Evolutionary conservation across 2,113 vertebrate genomes (phyloP).

Genomic region (Pogonocichla stellata): DNA sequence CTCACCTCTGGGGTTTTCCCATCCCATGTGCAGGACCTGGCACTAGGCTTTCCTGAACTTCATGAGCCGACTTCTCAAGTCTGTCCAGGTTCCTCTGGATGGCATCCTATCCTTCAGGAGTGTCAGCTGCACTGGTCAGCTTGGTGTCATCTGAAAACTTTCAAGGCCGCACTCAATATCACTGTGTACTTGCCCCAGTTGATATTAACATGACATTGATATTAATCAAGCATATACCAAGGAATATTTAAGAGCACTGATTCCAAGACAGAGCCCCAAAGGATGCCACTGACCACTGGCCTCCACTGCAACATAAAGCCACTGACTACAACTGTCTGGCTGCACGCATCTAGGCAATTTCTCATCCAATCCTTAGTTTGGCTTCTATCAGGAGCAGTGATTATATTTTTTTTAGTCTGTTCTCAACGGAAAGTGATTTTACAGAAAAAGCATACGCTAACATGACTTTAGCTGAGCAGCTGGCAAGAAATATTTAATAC

Average conservation of each 20-base stretch:
- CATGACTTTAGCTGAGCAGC: background rate
- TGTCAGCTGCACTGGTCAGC: background rate
- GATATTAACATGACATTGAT: background rate
- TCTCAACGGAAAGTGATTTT: background rate
- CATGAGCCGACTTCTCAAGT: background rate
- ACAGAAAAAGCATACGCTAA: background rate
- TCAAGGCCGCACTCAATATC: background rate
- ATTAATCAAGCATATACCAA: background rate
- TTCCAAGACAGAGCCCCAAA: accelerated
- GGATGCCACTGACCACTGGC: background rate
- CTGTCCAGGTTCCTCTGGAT: background rate
- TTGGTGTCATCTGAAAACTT: background rate
- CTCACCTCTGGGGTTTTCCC: background rate
- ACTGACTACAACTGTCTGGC: background rate
- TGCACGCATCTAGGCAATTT: background rate
- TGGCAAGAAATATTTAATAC: background rate
- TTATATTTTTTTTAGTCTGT: background rate
- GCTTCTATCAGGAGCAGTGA: background rate
- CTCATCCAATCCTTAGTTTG: background rate
- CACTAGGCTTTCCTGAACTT: background rate
- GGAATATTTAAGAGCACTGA: background rate
- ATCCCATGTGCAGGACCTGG: background rate
- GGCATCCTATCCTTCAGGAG: background rate
- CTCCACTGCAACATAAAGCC: too few species aligned
- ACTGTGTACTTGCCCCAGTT: background rate